phyloP scores from a whole-genome alignment of 64 coral and sea anemone species.

The Porites lutea region DNA sequence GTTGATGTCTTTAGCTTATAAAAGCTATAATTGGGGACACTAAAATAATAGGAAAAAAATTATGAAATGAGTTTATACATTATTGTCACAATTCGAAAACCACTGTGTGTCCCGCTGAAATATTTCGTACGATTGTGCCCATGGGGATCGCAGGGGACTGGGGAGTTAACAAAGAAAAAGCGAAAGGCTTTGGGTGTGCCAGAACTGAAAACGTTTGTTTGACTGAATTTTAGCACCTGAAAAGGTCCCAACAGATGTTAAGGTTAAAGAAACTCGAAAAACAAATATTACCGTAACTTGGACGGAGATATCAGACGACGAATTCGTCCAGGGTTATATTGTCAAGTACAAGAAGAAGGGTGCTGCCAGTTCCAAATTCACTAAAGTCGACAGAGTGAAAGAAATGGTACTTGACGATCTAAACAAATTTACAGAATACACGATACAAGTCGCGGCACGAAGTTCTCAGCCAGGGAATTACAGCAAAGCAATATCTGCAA shows the following conservation, averaged over 20 bases:
- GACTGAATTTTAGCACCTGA: constrained; percentile 24
- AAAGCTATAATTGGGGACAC: too few species aligned
- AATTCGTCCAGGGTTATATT: constrained; percentile 15
- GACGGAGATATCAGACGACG: not conserved
- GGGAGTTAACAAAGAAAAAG: not conserved
- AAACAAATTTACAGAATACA: constrained; percentile 32
- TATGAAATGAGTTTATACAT: too few species aligned
- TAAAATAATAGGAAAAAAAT: too few species aligned
- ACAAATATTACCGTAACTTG: constrained; percentile 33
- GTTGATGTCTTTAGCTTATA: too few species aligned
- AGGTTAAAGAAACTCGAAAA: not conserved
- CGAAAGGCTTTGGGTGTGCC: not conserved
- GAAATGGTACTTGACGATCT: not conserved
- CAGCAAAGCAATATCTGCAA: not conserved
- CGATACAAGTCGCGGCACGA: constrained; percentile 36
- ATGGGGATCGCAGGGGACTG: not conserved
- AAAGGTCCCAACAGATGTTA: constrained; percentile 18
- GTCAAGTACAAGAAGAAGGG: not conserved
- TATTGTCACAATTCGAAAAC: too few species aligned
- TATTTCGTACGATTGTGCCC: not conserved
- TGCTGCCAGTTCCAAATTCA: too few species aligned
- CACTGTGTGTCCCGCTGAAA: too few species aligned
- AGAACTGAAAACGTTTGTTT: not conserved
- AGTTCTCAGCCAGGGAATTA: constrained; percentile 41
- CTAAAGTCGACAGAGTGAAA: not conserved